These are phyloP conservation scores for Rhamnusium bicolor DNA, from an alignment of 2,888 invertebrate species.

Conservation along the genomic window DNA sequence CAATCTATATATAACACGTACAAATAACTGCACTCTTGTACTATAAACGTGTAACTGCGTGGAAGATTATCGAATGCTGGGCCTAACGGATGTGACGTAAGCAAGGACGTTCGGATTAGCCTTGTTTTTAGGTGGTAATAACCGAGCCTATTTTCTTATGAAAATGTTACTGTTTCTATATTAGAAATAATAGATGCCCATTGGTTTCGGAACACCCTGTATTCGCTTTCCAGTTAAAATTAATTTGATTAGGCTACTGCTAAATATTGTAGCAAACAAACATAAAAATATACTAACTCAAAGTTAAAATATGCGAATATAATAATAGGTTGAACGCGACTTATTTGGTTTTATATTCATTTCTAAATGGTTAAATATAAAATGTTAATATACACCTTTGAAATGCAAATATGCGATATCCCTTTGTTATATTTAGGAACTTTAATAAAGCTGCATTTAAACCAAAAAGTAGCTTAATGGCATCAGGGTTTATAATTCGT, in stretches of 20 bases:
- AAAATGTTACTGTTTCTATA: too few relatives aligned
- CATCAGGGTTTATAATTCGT: background rate
- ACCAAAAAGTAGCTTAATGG: background rate
- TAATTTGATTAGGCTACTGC: background rate
- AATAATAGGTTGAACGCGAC: background rate
- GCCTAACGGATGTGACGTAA: too few relatives aligned
- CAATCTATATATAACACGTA: too few relatives aligned
- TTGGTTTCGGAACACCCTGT: too few relatives aligned
- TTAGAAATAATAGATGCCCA: too few relatives aligned
- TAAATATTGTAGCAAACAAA: background rate
- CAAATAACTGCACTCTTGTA: too few relatives aligned
- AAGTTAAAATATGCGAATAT: background rate
- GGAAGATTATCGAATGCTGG: too few relatives aligned
- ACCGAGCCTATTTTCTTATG: too few relatives aligned
- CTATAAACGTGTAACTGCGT: too few relatives aligned
- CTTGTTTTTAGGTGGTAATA: too few relatives aligned
- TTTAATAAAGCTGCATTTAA: constrained; percentile 1
- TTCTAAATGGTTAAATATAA: background rate
- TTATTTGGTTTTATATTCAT: background rate
- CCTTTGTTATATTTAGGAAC: background rate
- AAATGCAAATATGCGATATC: constrained; percentile 9
- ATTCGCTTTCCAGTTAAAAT: too few relatives aligned
- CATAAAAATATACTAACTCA: background rate
- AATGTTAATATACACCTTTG: background rate
- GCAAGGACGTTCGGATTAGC: too few relatives aligned